Conservation (phyloP, 1,140 invertebrate species). For the Musca vetustissima region DNA sequence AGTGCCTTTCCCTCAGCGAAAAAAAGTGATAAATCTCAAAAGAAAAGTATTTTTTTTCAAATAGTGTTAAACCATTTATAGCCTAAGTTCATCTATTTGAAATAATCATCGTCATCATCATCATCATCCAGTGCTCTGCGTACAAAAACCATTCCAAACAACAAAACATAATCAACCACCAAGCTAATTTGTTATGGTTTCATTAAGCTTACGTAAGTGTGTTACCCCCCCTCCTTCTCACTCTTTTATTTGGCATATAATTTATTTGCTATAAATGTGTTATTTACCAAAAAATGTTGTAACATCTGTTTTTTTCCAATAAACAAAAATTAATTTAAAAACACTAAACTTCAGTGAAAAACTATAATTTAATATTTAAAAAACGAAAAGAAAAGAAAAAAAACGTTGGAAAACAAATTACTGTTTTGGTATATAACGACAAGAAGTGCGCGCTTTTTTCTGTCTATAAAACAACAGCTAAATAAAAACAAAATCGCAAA, state of each 20-base stretch:
- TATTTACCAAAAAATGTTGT: no score
- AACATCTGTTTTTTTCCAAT: no score
- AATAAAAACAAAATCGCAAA: constrained; percentile 9
- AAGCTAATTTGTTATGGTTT: constrained; percentile 17
- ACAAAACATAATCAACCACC: background rate
- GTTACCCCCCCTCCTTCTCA: background rate
- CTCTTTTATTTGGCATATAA: no score
- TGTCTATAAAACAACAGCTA: background rate
- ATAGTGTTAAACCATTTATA: background rate
- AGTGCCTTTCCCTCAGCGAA: no score
- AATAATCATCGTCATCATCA: background rate
- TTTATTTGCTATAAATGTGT: background rate
- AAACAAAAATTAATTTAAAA: no score
- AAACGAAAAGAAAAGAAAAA: no score
- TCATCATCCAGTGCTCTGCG: background rate
- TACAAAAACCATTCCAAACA: background rate
- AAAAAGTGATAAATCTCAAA: background rate
- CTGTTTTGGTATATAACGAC: no score
- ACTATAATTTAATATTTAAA: no score
- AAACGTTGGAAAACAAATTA: no score
- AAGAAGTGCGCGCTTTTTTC: constrained; percentile 14
- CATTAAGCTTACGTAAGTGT: constrained; percentile 22
- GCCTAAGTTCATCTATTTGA: no score
- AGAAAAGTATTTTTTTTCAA: background rate
- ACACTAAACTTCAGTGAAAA: no score